phyloP scores from a whole-genome alignment of 1,140 invertebrate genomes.

The Aphis craccivora region DNA sequence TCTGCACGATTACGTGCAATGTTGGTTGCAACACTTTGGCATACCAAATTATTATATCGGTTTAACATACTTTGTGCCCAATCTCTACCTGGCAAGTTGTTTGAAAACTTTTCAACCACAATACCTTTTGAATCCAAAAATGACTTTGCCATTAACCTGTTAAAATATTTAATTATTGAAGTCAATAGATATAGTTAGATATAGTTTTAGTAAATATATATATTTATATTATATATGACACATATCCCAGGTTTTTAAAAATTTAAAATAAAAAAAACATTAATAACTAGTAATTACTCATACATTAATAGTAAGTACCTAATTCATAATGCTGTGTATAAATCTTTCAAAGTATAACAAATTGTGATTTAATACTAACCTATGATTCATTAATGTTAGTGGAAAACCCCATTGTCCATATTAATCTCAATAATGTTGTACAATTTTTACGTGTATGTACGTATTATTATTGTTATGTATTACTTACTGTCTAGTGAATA shows the following conservation, averaged over 20 bases:
- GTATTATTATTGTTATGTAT: too few species aligned
- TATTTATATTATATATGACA: background rate
- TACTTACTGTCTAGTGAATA: too few species aligned
- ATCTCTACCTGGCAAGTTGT: background rate
- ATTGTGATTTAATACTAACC: background rate
- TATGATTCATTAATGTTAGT: background rate
- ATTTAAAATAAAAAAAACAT: too few species aligned
- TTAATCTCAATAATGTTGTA: too few species aligned
- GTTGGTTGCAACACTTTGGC: background rate
- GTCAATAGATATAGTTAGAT: background rate
- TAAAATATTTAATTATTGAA: background rate
- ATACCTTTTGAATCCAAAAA: background rate
- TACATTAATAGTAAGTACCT: too few species aligned
- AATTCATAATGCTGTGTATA: background rate
- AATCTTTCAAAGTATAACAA: background rate
- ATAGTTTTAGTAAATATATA: background rate
- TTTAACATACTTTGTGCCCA: background rate
- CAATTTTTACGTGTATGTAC: too few species aligned
- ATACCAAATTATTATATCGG: background rate
- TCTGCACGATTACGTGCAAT: background rate
- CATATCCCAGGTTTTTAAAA: too few species aligned
- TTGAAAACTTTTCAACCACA: background rate
- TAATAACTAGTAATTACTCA: too few species aligned
- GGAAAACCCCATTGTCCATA: conserved; percentile 7
- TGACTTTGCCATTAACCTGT: background rate